phyloP scores from a whole-genome alignment of 2,797 vertebrate genomes.

The Prunella strophiata region DNA sequence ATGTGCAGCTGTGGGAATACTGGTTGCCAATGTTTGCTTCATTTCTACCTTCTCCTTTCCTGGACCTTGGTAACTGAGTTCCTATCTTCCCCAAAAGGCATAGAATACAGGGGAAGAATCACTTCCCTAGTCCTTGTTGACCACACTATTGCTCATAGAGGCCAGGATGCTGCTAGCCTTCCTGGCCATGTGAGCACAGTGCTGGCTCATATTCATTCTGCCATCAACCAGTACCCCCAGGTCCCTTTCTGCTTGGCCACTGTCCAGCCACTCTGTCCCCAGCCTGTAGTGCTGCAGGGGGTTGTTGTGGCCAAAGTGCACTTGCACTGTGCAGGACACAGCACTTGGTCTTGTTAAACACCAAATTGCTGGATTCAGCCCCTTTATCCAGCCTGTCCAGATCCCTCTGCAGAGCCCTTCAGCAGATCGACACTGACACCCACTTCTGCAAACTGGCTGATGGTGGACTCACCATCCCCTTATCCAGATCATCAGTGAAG shows the following conservation, averaged over 20 bases:
- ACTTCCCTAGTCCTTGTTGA: background rate
- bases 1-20: background rate
- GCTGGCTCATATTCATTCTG: background rate
- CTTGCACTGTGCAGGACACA: too few species aligned
- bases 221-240: background rate
- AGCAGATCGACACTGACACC: background rate
- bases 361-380: background rate
- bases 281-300: background rate
- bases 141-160: background rate
- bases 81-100: background rate
- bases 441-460: background rate
- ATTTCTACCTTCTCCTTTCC: background rate
- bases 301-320: background rate
- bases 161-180: background rate
- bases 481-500: background rate
- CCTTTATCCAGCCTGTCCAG: background rate
- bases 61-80: background rate
- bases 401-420: background rate
- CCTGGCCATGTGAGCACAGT: too few species aligned
- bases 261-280: background rate
- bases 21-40: background rate
- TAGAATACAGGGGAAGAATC: background rate
- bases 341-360: background rate
- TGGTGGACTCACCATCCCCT: background rate
- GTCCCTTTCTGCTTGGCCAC: background rate